Evolutionary conservation across 1,140 invertebrate species (phyloP).

Genomic region (Hormaphis cornu): DNA sequence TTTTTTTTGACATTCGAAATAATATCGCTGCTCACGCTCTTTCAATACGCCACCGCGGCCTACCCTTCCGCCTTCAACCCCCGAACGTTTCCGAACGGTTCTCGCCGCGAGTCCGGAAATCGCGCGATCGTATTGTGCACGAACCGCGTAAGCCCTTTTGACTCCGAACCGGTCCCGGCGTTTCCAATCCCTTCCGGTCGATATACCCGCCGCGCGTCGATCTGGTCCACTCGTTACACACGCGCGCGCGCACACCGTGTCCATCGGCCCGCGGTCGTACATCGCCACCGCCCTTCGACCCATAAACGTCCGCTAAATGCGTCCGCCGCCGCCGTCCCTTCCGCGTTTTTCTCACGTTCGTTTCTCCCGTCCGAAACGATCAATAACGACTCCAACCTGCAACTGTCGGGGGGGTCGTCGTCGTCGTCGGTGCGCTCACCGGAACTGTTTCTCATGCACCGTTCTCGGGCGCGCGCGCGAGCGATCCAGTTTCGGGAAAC

Average conservation of each 20-base stretch:
- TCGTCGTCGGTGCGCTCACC: background rate
- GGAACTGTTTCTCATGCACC: conserved; percentile 26
- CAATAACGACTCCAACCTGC: too few relatives aligned
- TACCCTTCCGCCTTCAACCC: too few relatives aligned
- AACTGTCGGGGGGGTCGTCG: too few relatives aligned
- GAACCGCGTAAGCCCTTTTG: too few relatives aligned
- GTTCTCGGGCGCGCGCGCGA: background rate
- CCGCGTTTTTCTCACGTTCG: conserved; percentile 31
- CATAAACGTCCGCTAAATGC: background rate
- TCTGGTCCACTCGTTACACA: conserved; percentile 23
- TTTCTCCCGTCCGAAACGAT: too few relatives aligned
- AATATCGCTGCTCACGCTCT: too few relatives aligned
- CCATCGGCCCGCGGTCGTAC: background rate
- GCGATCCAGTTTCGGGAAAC: conserved; percentile 21
- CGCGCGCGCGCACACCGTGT: too few relatives aligned
- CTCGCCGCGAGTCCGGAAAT: too few relatives aligned
- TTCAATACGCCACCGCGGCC: too few relatives aligned
- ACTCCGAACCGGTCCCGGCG: background rate
- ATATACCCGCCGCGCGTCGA: conserved; percentile 5
- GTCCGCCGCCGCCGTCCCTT: background rate
- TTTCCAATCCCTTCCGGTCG: conserved; percentile 30
- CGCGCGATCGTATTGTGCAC: too few relatives aligned
- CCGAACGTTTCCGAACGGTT: too few relatives aligned
- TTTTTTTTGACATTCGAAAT: too few relatives aligned
- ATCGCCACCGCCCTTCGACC: conserved; percentile 25